Base-by-base conservation (phyloP, 2,113 vertebrate species). In the Psilopsiagon aurifrons region DNA sequence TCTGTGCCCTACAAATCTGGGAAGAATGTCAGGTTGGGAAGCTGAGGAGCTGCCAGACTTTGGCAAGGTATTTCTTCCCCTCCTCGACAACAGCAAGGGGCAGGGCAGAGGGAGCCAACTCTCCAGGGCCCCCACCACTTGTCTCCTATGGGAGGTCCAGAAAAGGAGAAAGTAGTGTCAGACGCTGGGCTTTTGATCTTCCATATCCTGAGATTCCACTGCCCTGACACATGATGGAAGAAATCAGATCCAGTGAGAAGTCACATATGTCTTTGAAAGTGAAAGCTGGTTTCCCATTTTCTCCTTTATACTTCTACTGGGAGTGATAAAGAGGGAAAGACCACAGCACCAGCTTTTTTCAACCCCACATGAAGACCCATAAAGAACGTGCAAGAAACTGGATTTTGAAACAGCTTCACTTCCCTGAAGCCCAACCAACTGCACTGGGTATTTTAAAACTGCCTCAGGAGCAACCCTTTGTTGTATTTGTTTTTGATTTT, bases 391-490 rank as follows among this genome's bases (percentile, higher is more conserved):
- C 64, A 75, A 60, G 80, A 59, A 52, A 51, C 13, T 86, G 64
- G 60, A 73, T 93, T 90, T 86, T 83, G 76, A 88, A 94, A 68
- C 11, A 81, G 64, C 33, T 92, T 92, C 57, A 27, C 52, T 68
- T 91, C 54, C 77, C 68, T 71, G 64, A 69, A 88, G 68, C 6
- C 66, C 39, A 52, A 46, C 33, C 9, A 47, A 20, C 31, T 52
- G 55, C 73, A 37, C 13, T 28, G 68, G 14, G 27, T 73, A 44
- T 78, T 88, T 76, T 49, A 69, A 52, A 64, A 31, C 25, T 7
- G 6, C 41, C 64, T 68, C 37, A 75, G 88, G 80, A 82, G 37
- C 35, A 64, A 14, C 24, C 16, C 35, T 73, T 75, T 1, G 0
- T 0, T 57, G 54, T 31, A 39, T 64, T 93, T 77, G 27, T 10